Conservation (phyloP, 2,113 vertebrate genomes). For the Melanerpes formicivorus region DNA sequence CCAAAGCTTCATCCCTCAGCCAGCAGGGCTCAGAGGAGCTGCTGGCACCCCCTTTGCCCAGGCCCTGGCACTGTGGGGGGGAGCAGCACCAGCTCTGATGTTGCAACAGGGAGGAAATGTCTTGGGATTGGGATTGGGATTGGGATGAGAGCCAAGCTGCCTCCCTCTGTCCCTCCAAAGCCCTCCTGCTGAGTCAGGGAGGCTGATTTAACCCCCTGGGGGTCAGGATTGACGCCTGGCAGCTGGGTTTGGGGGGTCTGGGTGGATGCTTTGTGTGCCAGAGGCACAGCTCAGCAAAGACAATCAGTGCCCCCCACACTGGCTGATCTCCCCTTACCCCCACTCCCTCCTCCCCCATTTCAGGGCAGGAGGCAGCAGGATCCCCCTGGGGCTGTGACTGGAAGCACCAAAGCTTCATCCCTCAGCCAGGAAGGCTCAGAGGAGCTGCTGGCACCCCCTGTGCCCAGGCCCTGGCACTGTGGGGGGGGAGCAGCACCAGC, state of each 20-base stretch:
- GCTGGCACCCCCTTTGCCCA: fast-evolving
- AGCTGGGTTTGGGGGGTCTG: background rate
- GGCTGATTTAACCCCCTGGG: background rate
- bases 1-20: background rate
- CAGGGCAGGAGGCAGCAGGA: background rate
- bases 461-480: fast-evolving
- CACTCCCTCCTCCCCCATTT: background rate
- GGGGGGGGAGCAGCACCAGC: background rate
- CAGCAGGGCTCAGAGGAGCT: background rate
- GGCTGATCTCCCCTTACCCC: fast-evolving
- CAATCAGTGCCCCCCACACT: background rate
- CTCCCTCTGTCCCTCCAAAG: background rate
- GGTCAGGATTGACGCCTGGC: fast-evolving
- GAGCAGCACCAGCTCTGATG: background rate
- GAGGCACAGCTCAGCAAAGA: background rate
- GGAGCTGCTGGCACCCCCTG: background rate
- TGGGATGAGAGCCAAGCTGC: background rate
- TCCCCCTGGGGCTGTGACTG: background rate
- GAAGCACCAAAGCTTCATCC: background rate
- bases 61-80: background rate
- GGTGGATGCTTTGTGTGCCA: no score
- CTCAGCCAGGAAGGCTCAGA: background rate
- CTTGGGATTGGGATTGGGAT: background rate
- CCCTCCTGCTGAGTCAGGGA: background rate
- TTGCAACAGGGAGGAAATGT: fast-evolving